Conservation (phyloP, 2,113 vertebrate species). For the Xyrauchen texanus region DNA sequence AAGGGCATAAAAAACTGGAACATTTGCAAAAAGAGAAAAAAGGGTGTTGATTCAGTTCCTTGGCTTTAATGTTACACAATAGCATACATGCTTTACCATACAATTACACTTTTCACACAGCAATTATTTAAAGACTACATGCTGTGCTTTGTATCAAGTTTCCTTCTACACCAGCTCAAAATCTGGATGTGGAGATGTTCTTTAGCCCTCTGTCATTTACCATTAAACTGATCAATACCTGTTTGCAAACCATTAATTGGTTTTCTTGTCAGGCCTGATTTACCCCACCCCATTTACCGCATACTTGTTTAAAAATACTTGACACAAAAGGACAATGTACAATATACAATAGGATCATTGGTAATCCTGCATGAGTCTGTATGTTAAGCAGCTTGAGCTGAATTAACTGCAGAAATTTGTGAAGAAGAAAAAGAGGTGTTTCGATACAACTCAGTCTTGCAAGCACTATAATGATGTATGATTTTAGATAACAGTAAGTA, state of each 20-base stretch:
- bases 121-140: conserved; percentile 1
- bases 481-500: background rate
- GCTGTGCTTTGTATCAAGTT: background rate
- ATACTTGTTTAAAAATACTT: background rate
- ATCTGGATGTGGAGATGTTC: conserved; percentile 5
- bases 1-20: background rate
- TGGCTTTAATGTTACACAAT: background rate
- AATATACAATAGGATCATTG: background rate
- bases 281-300: background rate
- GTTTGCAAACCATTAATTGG: background rate
- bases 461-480: background rate
- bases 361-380: too few relatives aligned
- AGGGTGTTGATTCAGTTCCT: too few relatives aligned
- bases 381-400: too few relatives aligned
- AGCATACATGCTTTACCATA: background rate
- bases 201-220: conserved; percentile 23
- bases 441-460: background rate
- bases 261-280: background rate
- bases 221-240: conserved; percentile 17
- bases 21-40: background rate
- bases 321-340: background rate
- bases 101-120: background rate
- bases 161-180: background rate
- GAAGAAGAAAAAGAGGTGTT: too few relatives aligned
- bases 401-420: too few relatives aligned